Evolutionary conservation across 2,888 invertebrate genomes (phyloP).

Genomic region (Erynnis tages): DNA sequence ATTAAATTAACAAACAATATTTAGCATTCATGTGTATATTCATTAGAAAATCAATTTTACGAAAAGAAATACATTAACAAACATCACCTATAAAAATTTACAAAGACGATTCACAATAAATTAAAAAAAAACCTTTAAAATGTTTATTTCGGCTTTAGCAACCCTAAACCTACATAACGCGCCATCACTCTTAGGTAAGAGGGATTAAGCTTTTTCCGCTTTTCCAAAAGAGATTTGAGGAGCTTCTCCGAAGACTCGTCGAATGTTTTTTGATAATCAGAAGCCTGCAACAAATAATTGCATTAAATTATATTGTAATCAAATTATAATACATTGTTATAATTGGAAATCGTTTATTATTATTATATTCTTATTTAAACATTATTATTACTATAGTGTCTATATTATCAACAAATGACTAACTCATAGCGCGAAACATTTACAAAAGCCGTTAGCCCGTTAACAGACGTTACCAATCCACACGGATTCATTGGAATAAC

Average conservation of each 20-base stretch:
- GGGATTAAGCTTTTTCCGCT: slow-evolving; percentile 65
- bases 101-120: slow-evolving; percentile 16
- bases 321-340: too few species aligned
- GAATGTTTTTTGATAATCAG: slow-evolving; percentile 66
- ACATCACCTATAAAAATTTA: slow-evolving; percentile 8
- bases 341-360: too few species aligned
- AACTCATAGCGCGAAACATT: too few species aligned
- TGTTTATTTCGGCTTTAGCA: slow-evolving; percentile 46
- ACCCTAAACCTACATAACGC: slow-evolving; percentile 70
- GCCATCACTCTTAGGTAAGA: slow-evolving; percentile 73
- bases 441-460: too few species aligned
- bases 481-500: too few species aligned
- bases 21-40: too few species aligned
- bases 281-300: slow-evolving; percentile 50
- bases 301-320: neutral
- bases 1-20: too few species aligned
- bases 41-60: too few species aligned
- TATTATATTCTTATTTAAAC: too few species aligned
- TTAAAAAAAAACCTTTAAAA: slow-evolving; percentile 7
- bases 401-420: too few species aligned
- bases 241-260: slow-evolving; percentile 60
- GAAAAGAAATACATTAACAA: slow-evolving; percentile 11
- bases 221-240: slow-evolving; percentile 58
- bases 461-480: too few species aligned
- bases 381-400: too few species aligned